Evolutionary conservation across 2,888 invertebrate species (phyloP), one percentile per base, ranked within the genome.

Genomic region (Platynereis dumerilii): DNA sequence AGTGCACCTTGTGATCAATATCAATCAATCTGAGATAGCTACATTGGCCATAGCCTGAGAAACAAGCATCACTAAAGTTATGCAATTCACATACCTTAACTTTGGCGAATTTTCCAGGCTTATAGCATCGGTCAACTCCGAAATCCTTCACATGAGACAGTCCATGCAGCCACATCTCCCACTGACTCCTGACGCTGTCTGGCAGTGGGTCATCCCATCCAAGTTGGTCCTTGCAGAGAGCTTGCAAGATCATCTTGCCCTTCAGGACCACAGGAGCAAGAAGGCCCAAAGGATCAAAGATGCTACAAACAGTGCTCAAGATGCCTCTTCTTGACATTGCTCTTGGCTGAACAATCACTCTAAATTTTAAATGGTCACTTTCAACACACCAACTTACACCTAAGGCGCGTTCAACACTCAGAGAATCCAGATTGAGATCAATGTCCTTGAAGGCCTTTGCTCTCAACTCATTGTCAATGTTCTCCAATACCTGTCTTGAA

Each of bases 161-260:
- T 15, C 15, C 39, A 12, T 17, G 15, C 26, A 59, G 48, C 74
- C 72, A 74, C 1, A 48, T 22, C 29, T 57, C 42, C 73, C 74
- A 76, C 60, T 55, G 61, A 0, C n/a, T 7, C 22, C 10, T 10
- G n/a, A 70, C 26, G 5, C 22, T 5, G 1, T 72, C 71, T 10
- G 72, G 64, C 12, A 74, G 20, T 10, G 72, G 70, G 27, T 63
- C 69, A 56, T 74, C 74, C 74, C 75, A 76, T 44, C 65, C 69
- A 0, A 28, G 17, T 20, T 53, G 52, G 5, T 67, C 52, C 22
- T 24, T 54, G 45, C 72, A 75, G 63, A 73, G 61, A 34, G 67
- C 28, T 53, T 74, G 75, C 20, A 74, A 39, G 12, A 73, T 68
- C 39, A 69, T 62, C 44, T 73, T 74, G 2, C 70, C 69, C 10